These are phyloP conservation scores for Scaeva pyrastri DNA, from an alignment of 2,888 invertebrate genomes.

Conservation along the genomic window DNA sequence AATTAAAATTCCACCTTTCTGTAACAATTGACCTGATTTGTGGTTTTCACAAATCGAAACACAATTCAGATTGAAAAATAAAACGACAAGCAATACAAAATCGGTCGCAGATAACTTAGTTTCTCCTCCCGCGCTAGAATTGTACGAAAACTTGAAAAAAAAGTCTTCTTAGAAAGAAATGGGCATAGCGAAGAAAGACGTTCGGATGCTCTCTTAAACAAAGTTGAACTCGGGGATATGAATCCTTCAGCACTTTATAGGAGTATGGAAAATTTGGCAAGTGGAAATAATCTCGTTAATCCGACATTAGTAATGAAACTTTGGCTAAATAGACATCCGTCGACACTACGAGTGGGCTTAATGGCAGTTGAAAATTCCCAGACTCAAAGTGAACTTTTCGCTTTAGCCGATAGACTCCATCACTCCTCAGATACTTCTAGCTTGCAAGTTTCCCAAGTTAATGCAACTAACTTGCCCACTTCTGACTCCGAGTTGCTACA, in stretches of 20 bases:
- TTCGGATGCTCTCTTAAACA: conserved; percentile 33
- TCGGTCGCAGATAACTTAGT: conserved; percentile 31
- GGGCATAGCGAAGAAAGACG: conserved; percentile 46
- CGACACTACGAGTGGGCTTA: conserved; percentile 3
- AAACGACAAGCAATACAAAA: conserved; percentile 27
- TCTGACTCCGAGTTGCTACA: neutral
- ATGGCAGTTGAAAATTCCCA: conserved; percentile 37
- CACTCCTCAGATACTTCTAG: conserved; percentile 13
- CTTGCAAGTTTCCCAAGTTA: neutral
- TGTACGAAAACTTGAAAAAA: conserved; percentile 28
- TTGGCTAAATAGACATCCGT: conserved; percentile 34
- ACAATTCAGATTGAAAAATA: conserved; percentile 32
- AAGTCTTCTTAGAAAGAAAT: conserved; percentile 34
- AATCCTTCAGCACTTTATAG: conserved; percentile 27
- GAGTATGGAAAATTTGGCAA: conserved; percentile 16
- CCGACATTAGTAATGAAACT: conserved; percentile 14
- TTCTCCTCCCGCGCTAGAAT: conserved; percentile 8
- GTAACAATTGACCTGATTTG: conserved; percentile 43
- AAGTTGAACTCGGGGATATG: conserved; percentile 12
- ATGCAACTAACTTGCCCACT: neutral
- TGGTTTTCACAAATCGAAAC: conserved; percentile 44
- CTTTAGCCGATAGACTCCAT: conserved; percentile 27
- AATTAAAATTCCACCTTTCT: conserved; percentile 5
- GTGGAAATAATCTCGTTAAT: conserved; percentile 4
- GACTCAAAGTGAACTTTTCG: neutral